Conservation (phyloP, 2,113 vertebrate species). For the Pleuronectes platessa region DNA sequence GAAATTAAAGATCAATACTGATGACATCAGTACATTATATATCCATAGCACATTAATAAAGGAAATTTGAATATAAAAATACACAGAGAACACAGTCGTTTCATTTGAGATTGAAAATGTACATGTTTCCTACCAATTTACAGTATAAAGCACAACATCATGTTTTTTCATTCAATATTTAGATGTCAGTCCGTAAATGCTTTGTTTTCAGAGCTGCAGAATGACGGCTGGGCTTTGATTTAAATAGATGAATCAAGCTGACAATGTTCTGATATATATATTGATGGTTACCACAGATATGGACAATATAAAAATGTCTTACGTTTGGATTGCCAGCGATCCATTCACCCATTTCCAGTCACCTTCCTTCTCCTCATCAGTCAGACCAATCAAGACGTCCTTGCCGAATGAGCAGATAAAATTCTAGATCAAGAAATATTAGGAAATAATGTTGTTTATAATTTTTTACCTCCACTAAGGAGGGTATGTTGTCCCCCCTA, state of each 20-base stretch:
- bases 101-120: too few species aligned
- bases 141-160: neutral
- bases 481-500: too few species aligned
- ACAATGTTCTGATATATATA: neutral
- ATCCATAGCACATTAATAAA: too few species aligned
- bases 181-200: neutral
- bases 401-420: rapidly evolving
- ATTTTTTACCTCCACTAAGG: neutral
- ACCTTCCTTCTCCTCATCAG: rapidly evolving
- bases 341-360: conserved; percentile 13
- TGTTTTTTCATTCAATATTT: too few species aligned
- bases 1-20: too few species aligned
- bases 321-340: rapidly evolving
- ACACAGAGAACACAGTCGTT: too few species aligned
- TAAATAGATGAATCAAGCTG: neutral
- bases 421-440: conserved; percentile 5
- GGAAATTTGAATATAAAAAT: too few species aligned
- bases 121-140: neutral
- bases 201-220: neutral
- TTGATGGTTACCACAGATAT: neutral
- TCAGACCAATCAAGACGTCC: neutral
- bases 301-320: neutral
- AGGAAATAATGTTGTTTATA: neutral
- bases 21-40: too few species aligned
- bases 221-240: neutral